A percentile compares a stretch with the other conserved stretches of the same genome.
Conservation (phyloP, 2,797 vertebrate genomes). For the Lates japonicus region DNA sequence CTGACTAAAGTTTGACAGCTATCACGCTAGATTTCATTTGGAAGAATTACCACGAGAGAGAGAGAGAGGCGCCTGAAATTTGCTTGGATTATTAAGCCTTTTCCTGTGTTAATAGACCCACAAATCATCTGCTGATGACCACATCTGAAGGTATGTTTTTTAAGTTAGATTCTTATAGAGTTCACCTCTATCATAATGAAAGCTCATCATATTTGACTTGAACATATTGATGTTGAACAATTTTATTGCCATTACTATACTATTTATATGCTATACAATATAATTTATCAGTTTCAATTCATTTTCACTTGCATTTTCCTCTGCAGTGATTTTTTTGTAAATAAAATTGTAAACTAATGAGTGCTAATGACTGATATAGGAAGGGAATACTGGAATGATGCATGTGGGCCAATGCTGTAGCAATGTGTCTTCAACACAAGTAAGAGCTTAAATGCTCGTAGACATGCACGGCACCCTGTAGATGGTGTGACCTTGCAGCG, state of each 20-base stretch:
- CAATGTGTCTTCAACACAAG: neutral
- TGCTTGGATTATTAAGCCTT: constrained; percentile 66
- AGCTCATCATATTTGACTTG: neutral
- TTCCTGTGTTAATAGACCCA: constrained; percentile 64
- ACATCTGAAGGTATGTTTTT: constrained; percentile 78
- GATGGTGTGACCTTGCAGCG: constrained; percentile 77
- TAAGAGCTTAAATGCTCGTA: constrained; percentile 34
- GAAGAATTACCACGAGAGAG: constrained; percentile 60
- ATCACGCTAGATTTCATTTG: constrained; percentile 52
- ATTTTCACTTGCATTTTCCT: neutral
- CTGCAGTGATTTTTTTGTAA: neutral
- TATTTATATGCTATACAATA: neutral
- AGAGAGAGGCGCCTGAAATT: constrained; percentile 67
- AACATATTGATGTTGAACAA: neutral
- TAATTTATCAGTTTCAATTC: neutral
- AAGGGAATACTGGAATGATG: constrained; percentile 8
- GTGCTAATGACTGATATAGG: neutral
- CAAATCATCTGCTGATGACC: constrained; percentile 76
- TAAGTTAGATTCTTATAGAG: neutral
- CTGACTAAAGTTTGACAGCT: constrained; percentile 71
- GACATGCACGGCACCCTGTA: constrained; percentile 31
- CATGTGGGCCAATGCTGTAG: neutral
- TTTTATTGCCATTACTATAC: neutral
- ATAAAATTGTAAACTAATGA: neutral
- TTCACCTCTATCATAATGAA: neutral